Percentiles rank a stretch among this genome's conserved stretches.
These are phyloP conservation scores for Tupaia tana DNA, from an alignment of 2,113 vertebrate genomes.

Conservation along the genomic window DNA sequence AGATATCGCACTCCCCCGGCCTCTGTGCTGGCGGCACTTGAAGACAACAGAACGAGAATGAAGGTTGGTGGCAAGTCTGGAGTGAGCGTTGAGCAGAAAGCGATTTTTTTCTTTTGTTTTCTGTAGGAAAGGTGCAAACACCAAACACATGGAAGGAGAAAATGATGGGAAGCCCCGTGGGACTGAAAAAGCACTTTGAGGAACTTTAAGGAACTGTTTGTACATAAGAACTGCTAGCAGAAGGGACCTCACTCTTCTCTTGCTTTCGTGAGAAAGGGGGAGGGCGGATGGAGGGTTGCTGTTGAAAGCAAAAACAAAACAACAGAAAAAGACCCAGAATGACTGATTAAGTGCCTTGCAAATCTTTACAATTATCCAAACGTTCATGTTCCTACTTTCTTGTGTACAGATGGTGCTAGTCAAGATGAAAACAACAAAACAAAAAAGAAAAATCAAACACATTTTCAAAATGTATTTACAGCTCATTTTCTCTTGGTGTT, in stretches of 20 bases:
- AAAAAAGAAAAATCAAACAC: slow-evolving; percentile 78
- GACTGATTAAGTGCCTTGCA: slow-evolving; percentile 98
- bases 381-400: slow-evolving; percentile 89
- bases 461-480: slow-evolving; percentile 86
- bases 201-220: slow-evolving; percentile 86
- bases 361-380: slow-evolving; percentile 91
- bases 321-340: slow-evolving; percentile 82
- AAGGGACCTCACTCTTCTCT: slow-evolving; percentile 79
- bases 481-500: slow-evolving; percentile 90
- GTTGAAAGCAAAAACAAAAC: slow-evolving; percentile 80
- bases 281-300: slow-evolving; percentile 79
- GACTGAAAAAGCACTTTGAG: slow-evolving; percentile 92
- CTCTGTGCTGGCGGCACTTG: slow-evolving; percentile 76
- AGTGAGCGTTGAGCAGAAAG: slow-evolving; percentile 78
- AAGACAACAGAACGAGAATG: slow-evolving; percentile 86
- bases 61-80: slow-evolving; percentile 88
- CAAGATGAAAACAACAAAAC: slow-evolving; percentile 81
- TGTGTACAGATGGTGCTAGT: slow-evolving; percentile 96
- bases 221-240: slow-evolving; percentile 86
- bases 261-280: slow-evolving; percentile 72
- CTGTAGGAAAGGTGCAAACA: slow-evolving; percentile 60
- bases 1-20: neutral
- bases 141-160: slow-evolving; percentile 65
- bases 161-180: slow-evolving; percentile 79
- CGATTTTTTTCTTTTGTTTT: slow-evolving; percentile 76